These are phyloP conservation scores for Lysandra bellargus DNA, from an alignment of 2,888 invertebrate species.

Conservation along the genomic window DNA sequence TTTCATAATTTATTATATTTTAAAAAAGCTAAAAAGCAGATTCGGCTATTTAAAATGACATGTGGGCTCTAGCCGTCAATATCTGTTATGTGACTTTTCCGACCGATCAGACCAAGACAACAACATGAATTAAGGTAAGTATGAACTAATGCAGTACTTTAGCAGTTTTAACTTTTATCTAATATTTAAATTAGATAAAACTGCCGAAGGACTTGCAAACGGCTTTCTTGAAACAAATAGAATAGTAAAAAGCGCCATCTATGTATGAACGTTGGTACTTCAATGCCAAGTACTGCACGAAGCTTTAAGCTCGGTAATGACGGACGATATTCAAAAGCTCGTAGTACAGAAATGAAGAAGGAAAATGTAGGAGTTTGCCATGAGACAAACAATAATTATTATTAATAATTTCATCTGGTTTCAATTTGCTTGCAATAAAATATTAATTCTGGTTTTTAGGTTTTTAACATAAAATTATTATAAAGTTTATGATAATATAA, in stretches of 20 bases:
- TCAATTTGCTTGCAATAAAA: no score
- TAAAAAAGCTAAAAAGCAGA: no score
- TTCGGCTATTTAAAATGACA: no score
- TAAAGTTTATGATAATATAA: no score
- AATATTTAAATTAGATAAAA: background rate
- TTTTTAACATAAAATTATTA: no score
- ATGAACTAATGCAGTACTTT: no score
- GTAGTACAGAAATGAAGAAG: background rate
- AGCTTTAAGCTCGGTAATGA: background rate
- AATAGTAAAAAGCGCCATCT: constrained; percentile 47
- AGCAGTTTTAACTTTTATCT: no score
- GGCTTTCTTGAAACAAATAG: background rate
- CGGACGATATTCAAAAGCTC: background rate
- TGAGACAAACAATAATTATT: no score
- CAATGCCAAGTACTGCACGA: constrained; percentile 31
- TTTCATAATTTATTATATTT: no score
- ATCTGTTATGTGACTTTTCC: background rate
- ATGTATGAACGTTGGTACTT: constrained; percentile 40
- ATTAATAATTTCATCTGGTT: no score
- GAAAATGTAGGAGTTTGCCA: background rate
- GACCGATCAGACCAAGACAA: background rate
- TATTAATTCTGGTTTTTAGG: no score
- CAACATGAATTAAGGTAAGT: background rate
- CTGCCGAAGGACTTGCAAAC: background rate
- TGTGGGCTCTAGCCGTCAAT: no score